Base-by-base conservation (phyloP, 2,113 vertebrate genomes). In the Rhinopomastus cyanomelas region DNA sequence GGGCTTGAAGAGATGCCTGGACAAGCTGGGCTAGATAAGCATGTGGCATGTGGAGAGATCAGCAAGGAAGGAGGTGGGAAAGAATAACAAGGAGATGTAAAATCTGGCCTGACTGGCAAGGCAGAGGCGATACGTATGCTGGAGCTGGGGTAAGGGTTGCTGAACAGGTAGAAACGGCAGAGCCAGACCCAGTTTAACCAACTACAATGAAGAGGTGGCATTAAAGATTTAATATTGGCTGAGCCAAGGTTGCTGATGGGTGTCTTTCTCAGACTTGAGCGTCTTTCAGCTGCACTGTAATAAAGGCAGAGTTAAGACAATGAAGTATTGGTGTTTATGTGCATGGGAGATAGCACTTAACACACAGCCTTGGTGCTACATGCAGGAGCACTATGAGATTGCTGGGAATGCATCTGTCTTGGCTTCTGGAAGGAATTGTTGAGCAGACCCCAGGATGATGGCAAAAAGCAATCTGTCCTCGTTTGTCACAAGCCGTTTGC, bases 21-120 rank as follows among this genome's bases (percentile, higher is more conserved):
- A 52, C 77, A 84, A 86, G 89, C 85, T 92, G 65, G 65, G 79
- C 79, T 88, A 85, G 82, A 60, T 92, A 92, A 94, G 42, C 23
- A 3, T 2, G 10, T 78, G 77, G 46, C 46, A 14, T 64, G 48
- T 68, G 80, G 79, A 42, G 71, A 62, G 85, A 87, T 71, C 67
- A 81, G 74, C 4, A 5, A 53, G 46, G 66, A 81, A 65, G 51
- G 87, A 93, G 79, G 42, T 0, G 3, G 39, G 52, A 51, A 84
- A 30, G 66, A 79, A 56, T 27, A 86, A 39, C 23, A 81, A 80
- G 59, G 51, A 84, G 75, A 69, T 30, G 48, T 71, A 62, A 80
- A 77, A 87, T 52, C 78, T 20, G 2, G 34, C 76, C 79, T 0
- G 5, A 34, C 79, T 80, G 64, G 85, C 26, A 20, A 39, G 64